Conservation (phyloP, 2,113 vertebrate genomes). For the Rhabdornis inornatus region DNA sequence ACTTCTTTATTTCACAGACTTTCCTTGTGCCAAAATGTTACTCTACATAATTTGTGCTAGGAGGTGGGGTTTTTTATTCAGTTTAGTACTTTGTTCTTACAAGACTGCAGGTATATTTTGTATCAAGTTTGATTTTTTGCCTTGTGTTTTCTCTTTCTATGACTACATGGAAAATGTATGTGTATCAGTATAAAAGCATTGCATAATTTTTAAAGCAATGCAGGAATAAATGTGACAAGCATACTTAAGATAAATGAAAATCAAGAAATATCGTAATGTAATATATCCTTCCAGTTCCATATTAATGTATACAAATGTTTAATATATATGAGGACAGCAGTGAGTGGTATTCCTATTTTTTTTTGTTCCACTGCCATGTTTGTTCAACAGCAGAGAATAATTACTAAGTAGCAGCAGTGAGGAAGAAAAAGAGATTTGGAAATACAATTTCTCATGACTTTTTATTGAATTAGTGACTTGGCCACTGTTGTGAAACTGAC, state of each 20-base stretch:
- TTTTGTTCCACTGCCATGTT: not conserved
- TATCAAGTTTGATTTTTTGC: not conserved
- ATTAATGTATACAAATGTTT: not conserved
- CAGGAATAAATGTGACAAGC: not conserved
- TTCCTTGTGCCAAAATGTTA: not conserved
- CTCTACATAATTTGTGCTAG: not conserved
- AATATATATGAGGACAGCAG: not conserved
- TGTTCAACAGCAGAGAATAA: not conserved
- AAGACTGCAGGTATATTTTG: not conserved
- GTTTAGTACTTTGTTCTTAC: not conserved
- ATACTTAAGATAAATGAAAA: not conserved
- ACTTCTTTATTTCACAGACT: not conserved
- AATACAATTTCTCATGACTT: not conserved
- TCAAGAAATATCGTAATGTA: not conserved
- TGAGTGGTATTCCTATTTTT: not conserved
- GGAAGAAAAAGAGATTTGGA: not conserved
- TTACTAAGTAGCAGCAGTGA: not conserved
- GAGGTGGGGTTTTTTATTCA: rapidly evolving
- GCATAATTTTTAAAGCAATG: not conserved
- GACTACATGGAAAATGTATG: not conserved
- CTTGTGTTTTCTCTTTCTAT: not conserved
- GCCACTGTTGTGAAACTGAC: not conserved
- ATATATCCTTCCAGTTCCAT: not conserved
- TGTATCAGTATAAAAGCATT: not conserved
- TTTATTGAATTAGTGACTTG: not conserved